phyloP scores from a whole-genome alignment of 1,140 invertebrate species.

The Euura lappo region DNA sequence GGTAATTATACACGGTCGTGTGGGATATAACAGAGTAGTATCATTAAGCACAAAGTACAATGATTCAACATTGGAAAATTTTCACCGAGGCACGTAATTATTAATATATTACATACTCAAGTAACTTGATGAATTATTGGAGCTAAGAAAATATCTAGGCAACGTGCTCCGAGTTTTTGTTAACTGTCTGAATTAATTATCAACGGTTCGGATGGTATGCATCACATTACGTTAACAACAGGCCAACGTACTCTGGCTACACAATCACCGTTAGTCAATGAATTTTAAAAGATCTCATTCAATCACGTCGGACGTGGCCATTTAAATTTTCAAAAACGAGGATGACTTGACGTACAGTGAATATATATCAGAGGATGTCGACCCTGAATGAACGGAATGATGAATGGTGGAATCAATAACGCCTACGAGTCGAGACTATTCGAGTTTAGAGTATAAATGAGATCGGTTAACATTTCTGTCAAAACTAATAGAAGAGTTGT shows the following conservation, averaged over 20 bases:
- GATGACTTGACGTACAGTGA: too few relatives aligned
- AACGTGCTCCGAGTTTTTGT: neutral
- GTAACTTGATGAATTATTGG: slow-evolving; percentile 8
- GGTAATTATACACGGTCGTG: too few relatives aligned
- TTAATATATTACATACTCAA: neutral
- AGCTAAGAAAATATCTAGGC: slow-evolving; percentile 4
- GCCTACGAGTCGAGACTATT: too few relatives aligned
- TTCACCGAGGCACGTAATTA: neutral
- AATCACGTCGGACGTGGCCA: neutral
- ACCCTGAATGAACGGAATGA: too few relatives aligned
- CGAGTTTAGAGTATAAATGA: too few relatives aligned
- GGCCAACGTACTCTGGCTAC: slow-evolving; percentile 12
- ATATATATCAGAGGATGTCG: too few relatives aligned
- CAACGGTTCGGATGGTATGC: slow-evolving; percentile 1
- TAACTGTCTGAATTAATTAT: slow-evolving; percentile 3
- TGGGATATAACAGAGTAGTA: too few relatives aligned
- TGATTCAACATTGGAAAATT: neutral
- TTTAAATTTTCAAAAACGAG: neutral
- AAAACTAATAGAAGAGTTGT: too few relatives aligned
- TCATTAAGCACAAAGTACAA: too few relatives aligned
- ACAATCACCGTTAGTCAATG: neutral
- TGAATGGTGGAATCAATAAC: too few relatives aligned
- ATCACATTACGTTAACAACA: neutral
- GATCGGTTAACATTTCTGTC: too few relatives aligned
- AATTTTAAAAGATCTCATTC: neutral